Evolutionary conservation across 1,140 invertebrate genomes (phyloP), one percentile per base, ranked within the genome.

Genomic region (Zaprionus inermis): DNA sequence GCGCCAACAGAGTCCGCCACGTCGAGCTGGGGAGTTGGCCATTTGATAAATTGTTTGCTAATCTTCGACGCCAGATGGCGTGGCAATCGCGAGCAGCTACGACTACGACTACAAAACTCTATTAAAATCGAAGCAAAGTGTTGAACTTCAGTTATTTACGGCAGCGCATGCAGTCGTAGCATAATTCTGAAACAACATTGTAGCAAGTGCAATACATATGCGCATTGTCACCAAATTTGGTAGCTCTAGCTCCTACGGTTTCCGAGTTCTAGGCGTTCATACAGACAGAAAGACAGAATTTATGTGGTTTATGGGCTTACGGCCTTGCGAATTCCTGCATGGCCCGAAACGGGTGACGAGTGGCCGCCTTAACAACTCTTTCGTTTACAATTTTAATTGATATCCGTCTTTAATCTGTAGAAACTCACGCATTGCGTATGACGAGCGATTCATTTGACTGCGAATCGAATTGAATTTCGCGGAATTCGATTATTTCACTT

Each of bases 1-100:
- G 64, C 52, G 67, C 66, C 72, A 58, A 20, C 14, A 12, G 41
- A 28, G 11, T 20, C 46, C 36, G 24, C 24, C 34, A 61, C 16
- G 38, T 32, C 51, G 30, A 28, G 28, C 49, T 34, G 41, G 18
- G 18, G 54, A 34, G 49, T 52, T 52, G 20, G 12, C 34, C 56
- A 74, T 64, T 74, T 74, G 67, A 63, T 74, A 74, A 74, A 74
- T 74, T 70, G 67, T 54, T 54, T 70, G 66, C 59, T 70, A 74
- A 74, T 74, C 56, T 68, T 32, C 14, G 41, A 55, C 71, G 46
- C 49, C 65, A 60, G 71, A 68, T 73, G 66, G 24, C 20, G 20
- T 52, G 14, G 32, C 22, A 52, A 55, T 65, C 63, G 54, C 32
- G 22, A 54, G 30, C 4, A 24, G 22, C 1, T 24, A 24, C 51